These are phyloP conservation scores for Xestia sexstrigata DNA, from an alignment of 2,888 invertebrate genomes.

Conservation along the genomic window DNA sequence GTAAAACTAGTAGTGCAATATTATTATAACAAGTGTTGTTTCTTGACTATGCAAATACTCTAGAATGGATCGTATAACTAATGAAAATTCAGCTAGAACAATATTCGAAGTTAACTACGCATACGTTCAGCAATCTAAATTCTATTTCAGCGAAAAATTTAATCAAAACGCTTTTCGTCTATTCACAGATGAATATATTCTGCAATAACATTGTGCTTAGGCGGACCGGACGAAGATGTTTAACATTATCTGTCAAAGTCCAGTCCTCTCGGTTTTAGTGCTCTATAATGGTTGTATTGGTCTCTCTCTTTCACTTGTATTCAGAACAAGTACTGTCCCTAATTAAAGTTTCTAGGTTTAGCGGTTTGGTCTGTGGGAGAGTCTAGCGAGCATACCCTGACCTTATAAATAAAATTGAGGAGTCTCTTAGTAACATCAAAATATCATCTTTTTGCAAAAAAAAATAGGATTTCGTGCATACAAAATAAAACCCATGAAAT, in stretches of 20 bases:
- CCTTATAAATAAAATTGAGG: no score
- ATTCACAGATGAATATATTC: background rate
- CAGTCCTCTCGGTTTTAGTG: background rate
- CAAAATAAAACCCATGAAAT: no score
- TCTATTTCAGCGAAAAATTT: slow-evolving; percentile 41
- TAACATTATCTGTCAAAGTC: background rate
- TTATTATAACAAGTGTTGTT: background rate
- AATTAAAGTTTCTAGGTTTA: background rate
- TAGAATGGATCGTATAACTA: slow-evolving; percentile 13
- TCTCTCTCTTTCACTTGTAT: background rate
- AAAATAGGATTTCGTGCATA: no score
- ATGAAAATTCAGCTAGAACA: slow-evolving; percentile 30
- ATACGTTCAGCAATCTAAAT: slow-evolving; percentile 33
- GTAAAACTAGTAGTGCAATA: background rate
- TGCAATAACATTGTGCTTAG: background rate
- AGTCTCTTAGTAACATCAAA: no score
- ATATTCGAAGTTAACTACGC: slow-evolving; percentile 15
- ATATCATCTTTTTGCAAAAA: no score
- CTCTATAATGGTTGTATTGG: background rate
- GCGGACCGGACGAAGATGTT: background rate
- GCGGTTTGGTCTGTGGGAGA: background rate
- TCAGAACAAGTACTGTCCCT: background rate
- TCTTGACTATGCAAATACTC: slow-evolving; percentile 1
- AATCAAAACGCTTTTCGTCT: background rate
- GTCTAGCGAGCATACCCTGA: background rate